These are phyloP conservation scores for Brevimyrus niger DNA, from an alignment of 2,113 vertebrate genomes.

Conservation along the genomic window DNA sequence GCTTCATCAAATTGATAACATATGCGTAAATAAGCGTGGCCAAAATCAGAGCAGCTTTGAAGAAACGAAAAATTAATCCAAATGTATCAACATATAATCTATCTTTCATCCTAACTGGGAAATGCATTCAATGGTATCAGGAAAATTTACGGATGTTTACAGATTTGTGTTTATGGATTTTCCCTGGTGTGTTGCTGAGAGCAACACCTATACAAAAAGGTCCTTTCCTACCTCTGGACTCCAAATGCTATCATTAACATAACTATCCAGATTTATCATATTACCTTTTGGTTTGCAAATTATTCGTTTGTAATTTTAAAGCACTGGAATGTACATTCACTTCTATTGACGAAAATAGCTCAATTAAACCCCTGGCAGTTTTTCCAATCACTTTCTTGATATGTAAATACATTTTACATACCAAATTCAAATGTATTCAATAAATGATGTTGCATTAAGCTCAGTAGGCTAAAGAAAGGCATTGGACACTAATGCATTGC, in stretches of 20 bases:
- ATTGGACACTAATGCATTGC: background rate
- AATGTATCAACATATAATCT: background rate
- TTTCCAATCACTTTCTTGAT: background rate
- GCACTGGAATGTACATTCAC: background rate
- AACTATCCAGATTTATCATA: background rate
- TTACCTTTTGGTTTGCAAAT: background rate
- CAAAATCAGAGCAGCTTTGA: background rate
- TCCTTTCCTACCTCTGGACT: background rate
- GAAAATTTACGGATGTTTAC: background rate
- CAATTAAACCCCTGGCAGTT: background rate
- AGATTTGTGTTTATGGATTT: background rate
- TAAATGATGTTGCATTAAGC: background rate
- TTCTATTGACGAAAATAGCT: background rate
- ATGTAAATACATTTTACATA: background rate
- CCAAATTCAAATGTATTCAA: background rate
- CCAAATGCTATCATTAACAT: background rate
- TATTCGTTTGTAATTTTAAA: background rate
- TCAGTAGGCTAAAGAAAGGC: background rate
- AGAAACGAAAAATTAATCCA: background rate
- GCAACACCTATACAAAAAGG: background rate
- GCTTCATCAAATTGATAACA: background rate
- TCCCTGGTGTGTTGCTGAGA: background rate
- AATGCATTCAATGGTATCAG: background rate
- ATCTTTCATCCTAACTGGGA: background rate
- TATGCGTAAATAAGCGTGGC: background rate